These are phyloP conservation scores for Acanthoscelides obtectus DNA, from an alignment of 2,888 invertebrate genomes.

Conservation along the genomic window DNA sequence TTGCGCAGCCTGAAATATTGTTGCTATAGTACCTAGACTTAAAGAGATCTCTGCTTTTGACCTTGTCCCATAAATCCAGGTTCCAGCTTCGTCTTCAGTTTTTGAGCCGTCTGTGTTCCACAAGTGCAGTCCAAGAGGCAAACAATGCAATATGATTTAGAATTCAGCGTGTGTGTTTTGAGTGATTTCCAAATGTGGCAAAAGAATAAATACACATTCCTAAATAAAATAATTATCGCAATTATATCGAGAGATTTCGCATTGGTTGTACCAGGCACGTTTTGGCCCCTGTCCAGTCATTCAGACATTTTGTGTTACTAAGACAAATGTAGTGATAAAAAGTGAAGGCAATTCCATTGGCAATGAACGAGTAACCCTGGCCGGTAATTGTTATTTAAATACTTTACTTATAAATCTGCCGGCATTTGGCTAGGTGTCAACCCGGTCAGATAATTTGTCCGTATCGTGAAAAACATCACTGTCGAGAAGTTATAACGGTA, in stretches of 20 bases:
- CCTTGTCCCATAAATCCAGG: too few relatives aligned
- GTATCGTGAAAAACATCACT: not conserved
- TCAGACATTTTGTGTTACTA: not conserved
- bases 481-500: not conserved
- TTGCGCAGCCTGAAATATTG: too few relatives aligned
- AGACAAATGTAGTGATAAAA: not conserved
- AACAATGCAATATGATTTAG: too few relatives aligned
- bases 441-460: not conserved
- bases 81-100: too few relatives aligned
- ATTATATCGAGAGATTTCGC: not conserved
- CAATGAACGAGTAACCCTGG: not conserved
- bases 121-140: too few relatives aligned
- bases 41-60: too few relatives aligned
- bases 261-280: not conserved
- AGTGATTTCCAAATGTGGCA: not conserved
- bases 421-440: not conserved
- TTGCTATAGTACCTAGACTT: too few relatives aligned
- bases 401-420: conserved; percentile 1
- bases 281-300: not conserved
- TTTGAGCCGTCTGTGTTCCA: too few relatives aligned
- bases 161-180: too few relatives aligned
- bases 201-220: not conserved
- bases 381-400: conserved; percentile 6
- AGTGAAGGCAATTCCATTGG: not conserved
- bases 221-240: not conserved